A percentile compares a stretch with the other conserved stretches of the same genome.
phyloP scores from a whole-genome alignment of 2,113 vertebrate species.

The Seriola quinqueradiata region DNA sequence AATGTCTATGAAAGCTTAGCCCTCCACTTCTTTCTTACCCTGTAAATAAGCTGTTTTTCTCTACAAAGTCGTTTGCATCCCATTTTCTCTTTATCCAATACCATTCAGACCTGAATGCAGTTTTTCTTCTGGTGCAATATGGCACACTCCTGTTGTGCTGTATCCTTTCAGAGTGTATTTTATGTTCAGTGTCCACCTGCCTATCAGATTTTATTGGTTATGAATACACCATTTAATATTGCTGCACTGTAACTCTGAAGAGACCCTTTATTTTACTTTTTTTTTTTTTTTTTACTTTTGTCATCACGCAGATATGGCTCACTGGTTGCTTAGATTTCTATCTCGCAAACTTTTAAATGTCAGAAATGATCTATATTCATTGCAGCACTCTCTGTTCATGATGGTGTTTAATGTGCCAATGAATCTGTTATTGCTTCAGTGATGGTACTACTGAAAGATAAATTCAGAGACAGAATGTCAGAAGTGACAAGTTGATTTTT shows the following conservation, averaged over 20 bases:
- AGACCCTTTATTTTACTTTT: conserved; percentile 23
- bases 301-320: conserved; percentile 35
- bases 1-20: conserved; percentile 73
- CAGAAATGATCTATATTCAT: conserved; percentile 59
- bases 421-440: conserved; percentile 75
- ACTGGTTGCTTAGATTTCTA: conserved; percentile 53
- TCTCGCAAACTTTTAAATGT: conserved; percentile 52
- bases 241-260: conserved; percentile 40
- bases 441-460: conserved; percentile 67
- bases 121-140: conserved; percentile 25
- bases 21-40: conserved; percentile 71
- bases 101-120: conserved; percentile 31
- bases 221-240: conserved; percentile 51
- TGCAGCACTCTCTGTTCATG: conserved; percentile 59
- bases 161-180: conserved; percentile 33
- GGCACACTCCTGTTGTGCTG: conserved; percentile 35
- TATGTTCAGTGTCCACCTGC: conserved; percentile 48
- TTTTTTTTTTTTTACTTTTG: conserved; percentile 37
- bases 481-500: conserved; percentile 22
- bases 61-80: conserved; percentile 27
- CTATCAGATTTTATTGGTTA: conserved; percentile 39
- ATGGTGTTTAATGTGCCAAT: conserved; percentile 78
- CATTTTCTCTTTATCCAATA: conserved; percentile 31
- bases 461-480: conserved; percentile 46
- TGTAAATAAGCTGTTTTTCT: conserved; percentile 69